Evolutionary conservation across 2,797 vertebrate genomes (phyloP), one percentile per base, ranked within the genome.

Genomic region (Cephalopachus bancanus): DNA sequence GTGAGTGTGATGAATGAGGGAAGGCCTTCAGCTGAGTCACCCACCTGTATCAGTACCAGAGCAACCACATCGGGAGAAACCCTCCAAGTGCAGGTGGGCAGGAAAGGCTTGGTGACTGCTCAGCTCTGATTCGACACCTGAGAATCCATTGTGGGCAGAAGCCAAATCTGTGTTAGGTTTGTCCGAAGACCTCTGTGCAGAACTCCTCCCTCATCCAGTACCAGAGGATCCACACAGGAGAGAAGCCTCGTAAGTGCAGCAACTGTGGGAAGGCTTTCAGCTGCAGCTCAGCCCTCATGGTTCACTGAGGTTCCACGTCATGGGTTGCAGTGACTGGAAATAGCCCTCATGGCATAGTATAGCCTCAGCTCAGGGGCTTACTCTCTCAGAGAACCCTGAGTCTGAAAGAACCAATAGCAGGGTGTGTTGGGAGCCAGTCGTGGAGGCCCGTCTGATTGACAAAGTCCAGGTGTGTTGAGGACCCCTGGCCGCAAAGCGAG

Each of bases 81-180:
- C 97, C 17, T 91, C 90, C 60, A 59, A 30, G 30, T 92, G 95
- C 1, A 1, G 33, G 75, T 0, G 19, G 96, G 94, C 1, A 79
- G 90, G 6, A 53, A 60, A 53, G 92, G 96, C 83, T 96, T 96
- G 89, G 97, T 0, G 83, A 96, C 78, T 93, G 83, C 60, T 94
- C 96, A 0, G 91, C 91, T 12, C 93, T 96, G 26, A 89, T 93
- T 57, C 26, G 72, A 15, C 91, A 93, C 59, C 96, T 93, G 67
- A 84, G 97, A 20, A 24, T 76, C 75, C 97, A 93, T 65, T 86
- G 91, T 0, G 78, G 96, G 12, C 79, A 97, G 72, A 97, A 91
- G 72, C 97, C 93, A 0, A 94, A 75, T 60, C 78, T 7, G 22
- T 94, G 96, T 14, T 33, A 65, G 67, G 19, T 14, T 0, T 96